A percentile compares a stretch with the other conserved stretches of the same genome.
These are phyloP conservation scores for Melanchra persicariae DNA, from an alignment of 2,888 invertebrate species.

Conservation along the genomic window DNA sequence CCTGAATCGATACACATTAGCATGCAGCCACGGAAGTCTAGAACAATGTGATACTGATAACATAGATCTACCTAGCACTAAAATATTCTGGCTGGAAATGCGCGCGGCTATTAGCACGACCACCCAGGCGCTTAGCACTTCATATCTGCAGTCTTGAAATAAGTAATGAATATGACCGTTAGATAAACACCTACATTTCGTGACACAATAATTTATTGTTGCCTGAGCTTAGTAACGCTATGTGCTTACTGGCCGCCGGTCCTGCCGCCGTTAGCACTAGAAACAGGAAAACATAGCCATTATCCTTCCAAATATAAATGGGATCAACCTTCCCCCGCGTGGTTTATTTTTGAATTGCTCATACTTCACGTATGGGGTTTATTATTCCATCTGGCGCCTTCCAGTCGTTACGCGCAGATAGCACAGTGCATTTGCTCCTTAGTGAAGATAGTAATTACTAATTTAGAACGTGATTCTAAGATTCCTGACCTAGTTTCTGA, in stretches of 20 bases:
- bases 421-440: slow-evolving; percentile 70
- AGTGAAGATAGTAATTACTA: slow-evolving; percentile 69
- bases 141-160: slow-evolving; percentile 54
- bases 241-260: slow-evolving; percentile 55
- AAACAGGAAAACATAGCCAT: slow-evolving; percentile 75
- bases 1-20: slow-evolving; percentile 51
- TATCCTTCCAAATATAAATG: slow-evolving; percentile 82
- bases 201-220: slow-evolving; percentile 58
- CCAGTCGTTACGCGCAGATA: slow-evolving; percentile 73
- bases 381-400: slow-evolving; percentile 84
- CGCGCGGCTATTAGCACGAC: slow-evolving; percentile 37
- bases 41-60: slow-evolving; percentile 55
- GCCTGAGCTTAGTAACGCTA: slow-evolving; percentile 56
- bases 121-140: slow-evolving; percentile 42
- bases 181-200: slow-evolving; percentile 64
- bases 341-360: slow-evolving; percentile 85
- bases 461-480: slow-evolving; percentile 71
- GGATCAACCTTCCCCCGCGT: slow-evolving; percentile 84
- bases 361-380: slow-evolving; percentile 81
- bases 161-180: slow-evolving; percentile 61
- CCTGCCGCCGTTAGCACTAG: slow-evolving; percentile 54
- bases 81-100: slow-evolving; percentile 41
- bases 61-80: slow-evolving; percentile 26
- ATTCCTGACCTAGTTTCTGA: slow-evolving; percentile 83
- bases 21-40: slow-evolving; percentile 52